Base-by-base conservation (phyloP, 1,140 invertebrate genomes). In the Homalodisca vitripennis region DNA sequence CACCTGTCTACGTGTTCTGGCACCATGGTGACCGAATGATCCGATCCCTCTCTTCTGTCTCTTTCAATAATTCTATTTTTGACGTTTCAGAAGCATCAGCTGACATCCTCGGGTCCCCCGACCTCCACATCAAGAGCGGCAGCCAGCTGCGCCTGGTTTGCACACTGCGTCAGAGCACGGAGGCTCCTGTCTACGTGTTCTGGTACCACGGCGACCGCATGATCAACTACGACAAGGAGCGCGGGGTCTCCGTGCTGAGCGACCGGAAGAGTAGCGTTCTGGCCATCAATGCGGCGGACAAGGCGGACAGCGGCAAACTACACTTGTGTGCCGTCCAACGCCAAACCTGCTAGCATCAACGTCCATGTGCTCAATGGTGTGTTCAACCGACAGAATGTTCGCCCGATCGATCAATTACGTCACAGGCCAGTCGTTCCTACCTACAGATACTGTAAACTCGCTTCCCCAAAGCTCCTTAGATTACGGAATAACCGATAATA, bases 291-390 rank as follows among this genome's bases (percentile, higher is more conserved):
- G 84, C 82, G 70, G 88, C 89, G 20, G 84, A 86, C 55, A 84
- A 83, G 17, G 82, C 86, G 10, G 91, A 95, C 74, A 91, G 92
- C 13, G 93, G 93, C 13, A n/a, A 94, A 95, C 80, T 95, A 94
- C 78, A 92, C 92, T 6, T 95, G 93, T 77, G 86, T 92, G 48
- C 90, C 92, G 1, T 93, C 90, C 77, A 94, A 94, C 76, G 91
- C 92, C 6, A 87, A 91, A 47, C 88, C 92, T 0, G 91, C 89
- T 66, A 91, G 90, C 72, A 90, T 92, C 70, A 88, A 89, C 77
- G 91, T 95, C 70, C 92, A 94, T 80, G 92, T 94, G 77, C 87
- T 94, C 74, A 92, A 93, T 79, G 92, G 92, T 41, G 34, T 10
- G 34, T n/a, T n/a, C n/a, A n/a, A n/a, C n/a, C n/a, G n/a, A n/a